These are phyloP conservation scores for Gnathonemus echidnorhynchus DNA, from an alignment of 2,113 vertebrate genomes.

Conservation along the genomic window DNA sequence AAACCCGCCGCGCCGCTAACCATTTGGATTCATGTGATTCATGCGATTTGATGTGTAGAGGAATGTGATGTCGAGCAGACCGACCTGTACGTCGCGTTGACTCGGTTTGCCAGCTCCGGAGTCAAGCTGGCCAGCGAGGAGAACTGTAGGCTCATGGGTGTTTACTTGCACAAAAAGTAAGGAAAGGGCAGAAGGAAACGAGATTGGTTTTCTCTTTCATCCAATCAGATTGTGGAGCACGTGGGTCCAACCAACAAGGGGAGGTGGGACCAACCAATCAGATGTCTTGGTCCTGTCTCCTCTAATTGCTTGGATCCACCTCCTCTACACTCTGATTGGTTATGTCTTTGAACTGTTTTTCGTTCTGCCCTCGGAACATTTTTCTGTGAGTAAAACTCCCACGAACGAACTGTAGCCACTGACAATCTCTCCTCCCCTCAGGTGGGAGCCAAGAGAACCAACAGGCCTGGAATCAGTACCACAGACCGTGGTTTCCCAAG, in stretches of 20 bases:
- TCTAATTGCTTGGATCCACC: too few species aligned
- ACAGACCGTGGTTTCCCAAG: constrained; percentile 87
- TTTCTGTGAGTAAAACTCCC: background rate
- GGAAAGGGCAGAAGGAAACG: background rate
- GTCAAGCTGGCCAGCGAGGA: background rate
- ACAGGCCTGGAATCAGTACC: constrained; percentile 90
- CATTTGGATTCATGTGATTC: background rate
- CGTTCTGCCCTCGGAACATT: background rate
- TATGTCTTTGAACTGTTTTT: background rate
- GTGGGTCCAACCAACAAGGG: background rate
- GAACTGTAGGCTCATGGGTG: background rate
- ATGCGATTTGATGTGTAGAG: background rate
- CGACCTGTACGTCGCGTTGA: background rate
- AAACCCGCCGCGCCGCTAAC: background rate
- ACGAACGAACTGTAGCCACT: background rate
- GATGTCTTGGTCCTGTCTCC: too few species aligned
- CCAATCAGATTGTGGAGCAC: background rate
- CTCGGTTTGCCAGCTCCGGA: background rate
- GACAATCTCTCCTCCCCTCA: constrained; percentile 28
- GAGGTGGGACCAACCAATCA: too few species aligned
- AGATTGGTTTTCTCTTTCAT: background rate
- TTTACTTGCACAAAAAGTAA: background rate
- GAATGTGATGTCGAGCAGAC: background rate
- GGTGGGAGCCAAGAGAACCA: constrained; percentile 88
- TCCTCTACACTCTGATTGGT: background rate